These are phyloP conservation scores for Aethina tumida DNA, from an alignment of 1,140 invertebrate genomes.

Conservation along the genomic window DNA sequence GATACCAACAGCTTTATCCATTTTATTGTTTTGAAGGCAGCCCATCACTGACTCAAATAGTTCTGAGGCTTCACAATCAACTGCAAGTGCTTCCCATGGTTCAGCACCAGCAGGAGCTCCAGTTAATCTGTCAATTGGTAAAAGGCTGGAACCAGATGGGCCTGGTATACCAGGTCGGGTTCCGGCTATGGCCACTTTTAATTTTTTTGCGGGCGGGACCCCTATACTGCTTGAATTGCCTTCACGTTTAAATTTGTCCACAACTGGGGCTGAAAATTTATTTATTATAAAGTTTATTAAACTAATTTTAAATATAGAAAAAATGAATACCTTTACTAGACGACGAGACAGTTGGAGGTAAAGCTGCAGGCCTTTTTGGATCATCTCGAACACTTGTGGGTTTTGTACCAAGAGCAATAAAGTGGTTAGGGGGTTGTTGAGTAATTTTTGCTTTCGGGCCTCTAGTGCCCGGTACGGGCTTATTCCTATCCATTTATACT, in stretches of 20 bases:
- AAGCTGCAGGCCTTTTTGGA: conserved; percentile 41
- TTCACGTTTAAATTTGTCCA: conserved; percentile 28
- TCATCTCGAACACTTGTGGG: conserved; percentile 40
- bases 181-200: conserved; percentile 33
- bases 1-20: conserved; percentile 45
- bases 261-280: conserved; percentile 10
- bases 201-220: conserved; percentile 44
- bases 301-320: conserved; percentile 4
- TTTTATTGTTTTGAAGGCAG: conserved; percentile 48
- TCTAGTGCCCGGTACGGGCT: conserved; percentile 37
- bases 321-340: conserved; percentile 31
- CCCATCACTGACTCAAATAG: conserved; percentile 47
- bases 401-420: conserved; percentile 49
- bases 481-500: conserved; percentile 50
- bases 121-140: conserved; percentile 18
- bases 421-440: conserved; percentile 50
- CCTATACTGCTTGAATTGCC: conserved; percentile 24
- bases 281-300: no score
- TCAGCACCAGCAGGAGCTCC: conserved; percentile 32
- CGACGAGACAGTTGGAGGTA: conserved; percentile 35
- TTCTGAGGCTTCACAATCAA: conserved; percentile 50
- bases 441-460: conserved; percentile 52
- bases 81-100: conserved; percentile 45
- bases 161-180: conserved; percentile 26
- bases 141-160: conserved; percentile 31